These are phyloP conservation scores for Osmerus mordax DNA, from an alignment of 2,113 vertebrate genomes.

Conservation along the genomic window DNA sequence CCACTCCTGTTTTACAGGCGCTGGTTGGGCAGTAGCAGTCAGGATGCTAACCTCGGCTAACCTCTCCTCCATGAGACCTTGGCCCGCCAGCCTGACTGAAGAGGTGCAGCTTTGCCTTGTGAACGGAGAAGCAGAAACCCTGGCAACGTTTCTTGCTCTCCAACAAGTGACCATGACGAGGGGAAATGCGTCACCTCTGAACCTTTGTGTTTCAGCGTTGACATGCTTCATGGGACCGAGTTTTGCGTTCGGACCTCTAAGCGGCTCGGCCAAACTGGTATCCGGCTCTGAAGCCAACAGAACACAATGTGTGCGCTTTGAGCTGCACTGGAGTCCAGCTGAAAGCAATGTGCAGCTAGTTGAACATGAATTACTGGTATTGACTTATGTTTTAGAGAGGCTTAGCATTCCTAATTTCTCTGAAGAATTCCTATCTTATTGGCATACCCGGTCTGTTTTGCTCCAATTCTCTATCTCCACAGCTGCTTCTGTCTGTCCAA, in stretches of 20 bases:
- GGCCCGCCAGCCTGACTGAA: conserved; percentile 47
- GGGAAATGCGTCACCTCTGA: neutral
- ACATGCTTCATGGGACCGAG: too few relatives aligned
- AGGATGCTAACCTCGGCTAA: conserved; percentile 42
- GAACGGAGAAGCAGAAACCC: conserved; percentile 31
- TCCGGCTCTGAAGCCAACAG: too few relatives aligned
- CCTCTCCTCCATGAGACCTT: conserved; percentile 49
- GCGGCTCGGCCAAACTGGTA: too few relatives aligned
- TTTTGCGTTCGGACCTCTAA: too few relatives aligned
- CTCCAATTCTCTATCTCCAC: neutral
- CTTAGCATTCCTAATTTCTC: too few relatives aligned
- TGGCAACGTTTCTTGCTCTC: conserved; percentile 25
- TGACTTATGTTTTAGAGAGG: too few relatives aligned
- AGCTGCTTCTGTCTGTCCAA: neutral
- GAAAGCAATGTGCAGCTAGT: too few relatives aligned
- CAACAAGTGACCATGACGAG: conserved; percentile 7
- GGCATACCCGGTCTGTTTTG: neutral
- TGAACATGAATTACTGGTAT: too few relatives aligned
- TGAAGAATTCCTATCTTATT: too few relatives aligned
- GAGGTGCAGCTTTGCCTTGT: conserved; percentile 39
- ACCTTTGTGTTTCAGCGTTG: too few relatives aligned
- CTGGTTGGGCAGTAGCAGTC: conserved; percentile 39
- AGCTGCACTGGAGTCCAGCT: too few relatives aligned
- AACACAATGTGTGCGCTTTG: too few relatives aligned
- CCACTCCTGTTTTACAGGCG: conserved; percentile 20